Evolutionary conservation across 2,113 vertebrate genomes (phyloP).

Genomic region (Rhinoderma darwinii): DNA sequence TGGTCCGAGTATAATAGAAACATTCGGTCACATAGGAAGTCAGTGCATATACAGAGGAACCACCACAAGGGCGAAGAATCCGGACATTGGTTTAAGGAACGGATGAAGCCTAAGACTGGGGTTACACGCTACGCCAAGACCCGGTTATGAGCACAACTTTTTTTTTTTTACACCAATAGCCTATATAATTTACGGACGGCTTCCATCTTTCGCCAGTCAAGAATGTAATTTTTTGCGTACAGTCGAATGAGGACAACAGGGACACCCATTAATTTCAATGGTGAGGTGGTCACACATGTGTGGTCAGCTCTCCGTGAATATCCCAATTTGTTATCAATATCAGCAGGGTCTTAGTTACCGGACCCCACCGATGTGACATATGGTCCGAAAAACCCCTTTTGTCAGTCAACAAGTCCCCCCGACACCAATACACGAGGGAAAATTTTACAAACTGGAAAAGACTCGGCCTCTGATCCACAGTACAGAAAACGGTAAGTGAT

Average conservation of each 20-base stretch:
- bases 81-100: neutral
- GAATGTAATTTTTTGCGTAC: too few relatives aligned
- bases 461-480: neutral
- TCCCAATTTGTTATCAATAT: too few relatives aligned
- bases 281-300: too few relatives aligned
- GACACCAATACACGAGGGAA: neutral
- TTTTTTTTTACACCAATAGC: neutral
- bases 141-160: neutral
- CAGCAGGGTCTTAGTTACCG: too few relatives aligned
- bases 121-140: neutral
- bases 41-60: conserved; percentile 15
- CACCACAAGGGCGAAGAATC: conserved; percentile 22
- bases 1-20: conserved; percentile 25
- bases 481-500: neutral
- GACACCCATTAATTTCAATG: neutral
- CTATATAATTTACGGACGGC: neutral
- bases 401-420: neutral
- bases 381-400: neutral
- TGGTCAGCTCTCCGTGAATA: too few relatives aligned
- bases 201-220: neutral
- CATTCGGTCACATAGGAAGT: conserved; percentile 31
- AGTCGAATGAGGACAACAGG: too few relatives aligned
- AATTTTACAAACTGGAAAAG: neutral
- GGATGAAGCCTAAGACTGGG: neutral
- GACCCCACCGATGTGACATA: neutral